A percentile compares a stretch with the other conserved stretches of the same genome.
Conservation (phyloP, 1,140 invertebrate species). For the Hyles vespertilio region DNA sequence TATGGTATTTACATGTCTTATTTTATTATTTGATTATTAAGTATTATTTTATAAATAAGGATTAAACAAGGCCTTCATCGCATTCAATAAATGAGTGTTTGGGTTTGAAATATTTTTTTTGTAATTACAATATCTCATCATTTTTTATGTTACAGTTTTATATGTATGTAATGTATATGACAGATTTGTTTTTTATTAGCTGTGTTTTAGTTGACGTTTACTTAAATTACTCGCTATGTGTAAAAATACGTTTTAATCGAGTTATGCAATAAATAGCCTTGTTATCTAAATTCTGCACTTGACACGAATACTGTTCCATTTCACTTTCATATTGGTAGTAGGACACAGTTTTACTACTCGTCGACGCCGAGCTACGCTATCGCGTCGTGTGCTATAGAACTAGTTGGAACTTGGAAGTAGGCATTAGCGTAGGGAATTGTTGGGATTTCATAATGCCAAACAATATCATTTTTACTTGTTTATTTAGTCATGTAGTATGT, state of each 20-base stretch:
- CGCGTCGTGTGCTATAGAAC: background rate
- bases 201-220: no score
- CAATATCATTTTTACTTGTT: no score
- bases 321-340: constrained; percentile 68
- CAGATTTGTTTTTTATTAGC: background rate
- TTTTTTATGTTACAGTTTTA: background rate
- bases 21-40: background rate
- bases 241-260: constrained; percentile 45
- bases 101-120: no score
- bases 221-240: no score
- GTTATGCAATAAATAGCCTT: constrained; percentile 70
- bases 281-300: constrained; percentile 75
- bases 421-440: no score
- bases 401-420: no score
- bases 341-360: constrained; percentile 22
- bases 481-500: no score
- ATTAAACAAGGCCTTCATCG: no score
- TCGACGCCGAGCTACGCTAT: background rate
- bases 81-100: background rate
- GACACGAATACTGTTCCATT: constrained; percentile 73
- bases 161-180: background rate
- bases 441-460: no score
- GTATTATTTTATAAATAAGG: no score
- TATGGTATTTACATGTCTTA: background rate
- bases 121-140: no score